Conservation (phyloP, 1,140 invertebrate species). For the Mactra quadrangularis region DNA sequence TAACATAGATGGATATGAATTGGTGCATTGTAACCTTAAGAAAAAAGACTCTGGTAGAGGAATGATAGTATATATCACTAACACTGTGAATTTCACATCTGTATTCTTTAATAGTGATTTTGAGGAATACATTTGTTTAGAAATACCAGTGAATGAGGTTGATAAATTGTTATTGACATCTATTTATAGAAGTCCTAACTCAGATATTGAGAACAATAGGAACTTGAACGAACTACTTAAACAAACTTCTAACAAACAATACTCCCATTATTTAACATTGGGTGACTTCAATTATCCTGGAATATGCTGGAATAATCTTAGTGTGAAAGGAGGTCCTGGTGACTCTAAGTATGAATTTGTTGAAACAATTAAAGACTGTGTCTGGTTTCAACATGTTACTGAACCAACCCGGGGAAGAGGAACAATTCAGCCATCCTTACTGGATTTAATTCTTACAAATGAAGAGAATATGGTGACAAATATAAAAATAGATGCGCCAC, state of each 20-base stretch:
- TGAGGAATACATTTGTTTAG: no score
- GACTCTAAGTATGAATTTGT: constrained; percentile 1
- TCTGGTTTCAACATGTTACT: not conserved
- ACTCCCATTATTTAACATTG: not conserved
- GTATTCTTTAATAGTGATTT: not conserved
- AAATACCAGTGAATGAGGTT: not conserved
- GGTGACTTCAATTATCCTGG: not conserved
- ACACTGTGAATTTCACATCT: no score
- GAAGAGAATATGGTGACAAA: not conserved
- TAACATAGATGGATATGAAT: no score
- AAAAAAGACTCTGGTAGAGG: no score
- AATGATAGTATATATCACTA: no score
- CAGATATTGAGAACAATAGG: not conserved
- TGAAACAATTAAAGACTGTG: not conserved
- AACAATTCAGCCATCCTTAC: not conserved
- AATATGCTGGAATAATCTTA: not conserved
- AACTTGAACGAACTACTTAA: not conserved
- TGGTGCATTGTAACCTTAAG: no score
- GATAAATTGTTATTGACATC: not conserved
- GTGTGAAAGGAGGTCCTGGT: not conserved
- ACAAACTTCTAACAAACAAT: not conserved
- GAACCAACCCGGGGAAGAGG: not conserved
- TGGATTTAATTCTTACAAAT: not conserved
- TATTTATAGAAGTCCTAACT: not conserved
- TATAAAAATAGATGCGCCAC: not conserved